Conservation (phyloP, 2,888 invertebrate genomes). For the Oasisia sp. region DNA sequence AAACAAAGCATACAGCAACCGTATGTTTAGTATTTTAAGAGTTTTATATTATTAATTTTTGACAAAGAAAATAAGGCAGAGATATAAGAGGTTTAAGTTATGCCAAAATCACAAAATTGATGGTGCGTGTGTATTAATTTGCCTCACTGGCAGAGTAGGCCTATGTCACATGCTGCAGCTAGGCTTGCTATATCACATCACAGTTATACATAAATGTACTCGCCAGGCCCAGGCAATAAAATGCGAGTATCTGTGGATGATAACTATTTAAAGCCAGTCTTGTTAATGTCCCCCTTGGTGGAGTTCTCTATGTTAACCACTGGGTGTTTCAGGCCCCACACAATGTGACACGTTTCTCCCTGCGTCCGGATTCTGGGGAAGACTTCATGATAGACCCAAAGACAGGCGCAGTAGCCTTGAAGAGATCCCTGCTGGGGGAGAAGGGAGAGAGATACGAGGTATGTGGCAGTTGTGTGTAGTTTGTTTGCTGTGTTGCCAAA, state of each 20-base stretch:
- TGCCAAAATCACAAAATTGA: no score
- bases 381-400: constrained; percentile 45
- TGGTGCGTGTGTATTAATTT: no score
- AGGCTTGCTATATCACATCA: neutral
- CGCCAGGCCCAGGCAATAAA: neutral
- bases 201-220: neutral
- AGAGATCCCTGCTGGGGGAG: constrained; percentile 36
- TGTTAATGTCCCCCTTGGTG: neutral
- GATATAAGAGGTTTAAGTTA: no score
- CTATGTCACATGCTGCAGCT: no score
- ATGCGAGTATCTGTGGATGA: neutral
- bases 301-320: neutral
- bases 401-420: constrained; percentile 49
- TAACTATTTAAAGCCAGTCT: neutral
- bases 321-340: constrained; percentile 37
- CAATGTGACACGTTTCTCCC: constrained; percentile 43
- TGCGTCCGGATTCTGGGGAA: constrained; percentile 27
- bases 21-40: no score
- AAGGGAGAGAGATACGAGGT: constrained; percentile 35
- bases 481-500: neutral
- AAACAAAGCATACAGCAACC: no score
- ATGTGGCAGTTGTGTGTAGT: neutral
- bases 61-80: no score
- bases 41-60: no score
- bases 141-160: no score